Conservation (phyloP, 2,797 vertebrate genomes). For the Oreortyx pictus region DNA sequence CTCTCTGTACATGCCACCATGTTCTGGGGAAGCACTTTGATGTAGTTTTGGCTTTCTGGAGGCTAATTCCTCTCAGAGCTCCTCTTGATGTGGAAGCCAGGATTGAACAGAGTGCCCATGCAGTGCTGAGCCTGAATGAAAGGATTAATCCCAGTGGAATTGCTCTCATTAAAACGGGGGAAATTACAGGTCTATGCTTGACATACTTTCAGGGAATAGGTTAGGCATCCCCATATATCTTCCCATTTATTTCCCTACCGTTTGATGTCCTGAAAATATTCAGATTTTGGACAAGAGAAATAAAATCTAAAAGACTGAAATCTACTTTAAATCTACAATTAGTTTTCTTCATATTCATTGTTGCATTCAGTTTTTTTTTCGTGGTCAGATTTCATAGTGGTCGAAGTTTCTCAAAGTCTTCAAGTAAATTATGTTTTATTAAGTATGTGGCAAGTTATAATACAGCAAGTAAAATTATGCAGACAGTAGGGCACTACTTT, state of each 20-base stretch:
- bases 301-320: neutral
- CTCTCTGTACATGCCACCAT: neutral
- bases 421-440: neutral
- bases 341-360: neutral
- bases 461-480: neutral
- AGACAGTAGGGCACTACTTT: neutral
- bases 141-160: neutral
- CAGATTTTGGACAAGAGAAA: neutral
- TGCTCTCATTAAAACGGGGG: neutral
- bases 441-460: neutral
- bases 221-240: neutral
- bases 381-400: neutral
- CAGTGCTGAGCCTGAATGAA: constrained; percentile 5
- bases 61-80: neutral
- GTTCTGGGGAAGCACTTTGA: neutral
- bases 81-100: neutral
- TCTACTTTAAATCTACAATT: neutral
- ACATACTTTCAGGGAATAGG: neutral
- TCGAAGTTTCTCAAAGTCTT: neutral
- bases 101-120: neutral
- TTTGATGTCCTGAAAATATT: neutral
- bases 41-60: constrained; percentile 7
- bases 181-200: neutral
- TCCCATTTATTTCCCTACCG: neutral
- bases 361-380: neutral